Evolutionary conservation across 2,888 invertebrate species (phyloP), one percentile per base, ranked within the genome.

Genomic region (Cephonodes hylas): DNA sequence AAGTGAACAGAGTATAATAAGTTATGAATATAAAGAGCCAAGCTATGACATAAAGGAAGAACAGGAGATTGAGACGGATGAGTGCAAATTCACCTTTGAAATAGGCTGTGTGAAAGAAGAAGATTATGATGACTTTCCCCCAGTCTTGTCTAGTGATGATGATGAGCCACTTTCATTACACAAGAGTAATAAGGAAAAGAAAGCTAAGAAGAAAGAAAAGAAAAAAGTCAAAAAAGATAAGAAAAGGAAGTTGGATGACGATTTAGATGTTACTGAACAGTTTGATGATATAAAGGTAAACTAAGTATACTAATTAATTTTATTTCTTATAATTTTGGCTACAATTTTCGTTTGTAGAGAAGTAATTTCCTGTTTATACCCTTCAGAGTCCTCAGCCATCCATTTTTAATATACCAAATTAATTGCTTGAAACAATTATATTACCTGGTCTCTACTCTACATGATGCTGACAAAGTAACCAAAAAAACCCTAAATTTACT

Each of bases 161-260:
- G 83, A 90, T 69, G 86, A 88, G 63, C 89, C 89, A 0, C 64
- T 89, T 0, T 83, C 86, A 0, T 34, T 82, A 6, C 85, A 83
- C 62, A 86, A 86, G 62, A 80, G 62, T 18, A 68, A 69, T 25
- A 80, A 82, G 64, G 78, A 75, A 20, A 81, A 79, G 61, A 79
- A 76, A 46, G 64, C 63, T 25, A 73, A 73, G 64, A 75, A 75
- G 56, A 77, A 83, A 65, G 69, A 69, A 45, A 76, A 73, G 62
- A 79, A 72, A 53, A 77, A 74, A 64, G 67, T 66, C 4, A 60
- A 70, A 65, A 73, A 72, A 63, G 71, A 70, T 64, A 70, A 45
- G 25, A 56, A 68, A 31, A 71, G 67, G 59, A 72, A 71, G 44
- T 58, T 66, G 23, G 61, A 61, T 44, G 57, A 42, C 31, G 42